Evolutionary conservation across 1,140 invertebrate genomes (phyloP).

Genomic region (Coenobita brevimanus): DNA sequence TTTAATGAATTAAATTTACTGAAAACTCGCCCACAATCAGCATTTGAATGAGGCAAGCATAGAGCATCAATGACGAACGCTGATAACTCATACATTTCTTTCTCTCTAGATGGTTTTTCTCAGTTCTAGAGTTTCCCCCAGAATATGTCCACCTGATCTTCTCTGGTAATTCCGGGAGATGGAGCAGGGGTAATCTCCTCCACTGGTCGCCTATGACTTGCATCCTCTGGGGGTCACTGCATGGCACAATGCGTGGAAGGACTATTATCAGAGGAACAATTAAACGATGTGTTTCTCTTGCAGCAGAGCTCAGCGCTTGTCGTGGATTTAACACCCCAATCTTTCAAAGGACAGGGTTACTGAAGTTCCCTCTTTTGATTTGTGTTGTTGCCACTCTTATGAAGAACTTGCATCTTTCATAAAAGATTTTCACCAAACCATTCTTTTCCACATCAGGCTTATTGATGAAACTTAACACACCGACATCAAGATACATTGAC

Average conservation of each 20-base stretch:
- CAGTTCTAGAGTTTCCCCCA: slow-evolving; percentile 7
- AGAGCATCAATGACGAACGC: slow-evolving; percentile 2
- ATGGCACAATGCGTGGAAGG: neutral
- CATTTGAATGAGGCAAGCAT: slow-evolving; percentile 33
- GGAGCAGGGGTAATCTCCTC: neutral
- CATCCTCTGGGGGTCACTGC: neutral
- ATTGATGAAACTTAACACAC: neutral
- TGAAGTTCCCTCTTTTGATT: slow-evolving; percentile 3
- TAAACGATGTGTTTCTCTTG: neutral
- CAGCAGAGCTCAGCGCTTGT: neutral
- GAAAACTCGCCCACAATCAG: neutral
- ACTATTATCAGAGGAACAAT: neutral
- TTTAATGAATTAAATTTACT: no score
- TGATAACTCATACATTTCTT: neutral
- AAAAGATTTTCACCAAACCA: neutral
- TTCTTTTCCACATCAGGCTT: neutral
- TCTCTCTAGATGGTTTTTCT: neutral
- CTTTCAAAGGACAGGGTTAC: neutral
- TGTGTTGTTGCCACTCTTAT: no score
- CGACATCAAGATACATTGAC: neutral
- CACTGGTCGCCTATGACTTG: slow-evolving; percentile 37
- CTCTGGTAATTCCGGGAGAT: slow-evolving; percentile 22
- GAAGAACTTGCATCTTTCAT: neutral
- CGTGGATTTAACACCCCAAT: neutral
- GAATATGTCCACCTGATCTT: slow-evolving; percentile 12